Evolutionary conservation across 2,113 vertebrate species (phyloP).

Genomic region (Tychaedon coryphoeus): DNA sequence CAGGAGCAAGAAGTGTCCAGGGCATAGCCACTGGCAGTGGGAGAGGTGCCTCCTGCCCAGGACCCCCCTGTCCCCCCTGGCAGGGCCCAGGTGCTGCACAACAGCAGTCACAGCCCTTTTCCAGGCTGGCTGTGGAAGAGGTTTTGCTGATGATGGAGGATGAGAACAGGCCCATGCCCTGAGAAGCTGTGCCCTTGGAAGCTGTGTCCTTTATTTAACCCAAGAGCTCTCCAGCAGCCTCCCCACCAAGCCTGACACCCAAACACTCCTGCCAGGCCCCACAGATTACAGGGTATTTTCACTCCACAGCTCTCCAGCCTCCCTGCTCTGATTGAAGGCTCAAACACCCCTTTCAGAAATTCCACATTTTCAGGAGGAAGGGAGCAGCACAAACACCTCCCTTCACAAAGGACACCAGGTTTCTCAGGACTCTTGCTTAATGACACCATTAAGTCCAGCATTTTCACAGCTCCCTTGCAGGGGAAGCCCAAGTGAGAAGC

Average conservation of each 20-base stretch:
- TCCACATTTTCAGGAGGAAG: not conserved
- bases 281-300: not conserved
- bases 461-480: conserved; percentile 8
- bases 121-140: not conserved
- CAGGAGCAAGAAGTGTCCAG: not conserved
- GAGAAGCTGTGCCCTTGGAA: not conserved
- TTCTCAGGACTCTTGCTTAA: conserved; percentile 1
- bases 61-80: not conserved
- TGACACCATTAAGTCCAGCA: not conserved
- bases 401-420: not conserved
- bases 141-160: not conserved
- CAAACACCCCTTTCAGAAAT: not conserved
- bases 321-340: not conserved
- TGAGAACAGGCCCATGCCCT: rapidly evolving
- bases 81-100: not conserved
- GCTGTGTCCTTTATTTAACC: not conserved
- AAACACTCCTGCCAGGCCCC: not conserved
- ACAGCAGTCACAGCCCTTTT: not conserved
- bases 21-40: not conserved
- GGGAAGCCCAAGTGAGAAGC: not conserved
- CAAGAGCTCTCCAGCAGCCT: not conserved
- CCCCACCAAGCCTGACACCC: not conserved
- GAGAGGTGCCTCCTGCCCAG: rapidly evolving
- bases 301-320: not conserved
- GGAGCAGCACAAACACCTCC: not conserved